phyloP scores from a whole-genome alignment of 2,888 invertebrate genomes.

The Galerucella pusilla region DNA sequence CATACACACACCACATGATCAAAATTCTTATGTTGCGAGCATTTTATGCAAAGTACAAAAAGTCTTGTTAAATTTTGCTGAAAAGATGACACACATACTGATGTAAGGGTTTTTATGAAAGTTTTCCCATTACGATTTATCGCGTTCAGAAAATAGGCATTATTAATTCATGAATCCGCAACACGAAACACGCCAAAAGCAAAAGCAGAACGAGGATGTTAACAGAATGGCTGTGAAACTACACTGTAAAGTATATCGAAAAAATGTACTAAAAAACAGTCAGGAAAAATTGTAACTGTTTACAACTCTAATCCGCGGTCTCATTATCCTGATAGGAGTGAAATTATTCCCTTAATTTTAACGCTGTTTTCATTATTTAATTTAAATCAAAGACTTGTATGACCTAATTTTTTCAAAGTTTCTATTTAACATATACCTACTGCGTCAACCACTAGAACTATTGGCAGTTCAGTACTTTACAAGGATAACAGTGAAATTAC shows the following conservation, averaged over 20 bases:
- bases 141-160: conserved; percentile 57
- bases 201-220: conserved; percentile 35
- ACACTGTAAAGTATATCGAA: conserved; percentile 6
- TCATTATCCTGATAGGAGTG: too few species aligned
- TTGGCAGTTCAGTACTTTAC: too few species aligned
- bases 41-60: conserved; percentile 8
- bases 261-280: neutral
- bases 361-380: too few species aligned
- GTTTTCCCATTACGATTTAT: conserved; percentile 32
- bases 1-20: neutral
- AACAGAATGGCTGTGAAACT: neutral
- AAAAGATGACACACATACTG: conserved; percentile 12
- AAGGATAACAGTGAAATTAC: too few species aligned
- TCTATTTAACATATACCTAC: too few species aligned
- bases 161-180: conserved; percentile 59
- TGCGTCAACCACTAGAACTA: too few species aligned
- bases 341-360: too few species aligned
- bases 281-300: too few species aligned
- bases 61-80: neutral
- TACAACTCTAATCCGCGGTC: too few species aligned
- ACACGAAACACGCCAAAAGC: conserved; percentile 50
- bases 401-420: too few species aligned
- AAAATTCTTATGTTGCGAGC: too few species aligned
- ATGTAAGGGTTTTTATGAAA: conserved; percentile 27
- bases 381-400: too few species aligned